phyloP scores from a whole-genome alignment of 1,140 invertebrate species.

The Semibalanus balanoides region DNA sequence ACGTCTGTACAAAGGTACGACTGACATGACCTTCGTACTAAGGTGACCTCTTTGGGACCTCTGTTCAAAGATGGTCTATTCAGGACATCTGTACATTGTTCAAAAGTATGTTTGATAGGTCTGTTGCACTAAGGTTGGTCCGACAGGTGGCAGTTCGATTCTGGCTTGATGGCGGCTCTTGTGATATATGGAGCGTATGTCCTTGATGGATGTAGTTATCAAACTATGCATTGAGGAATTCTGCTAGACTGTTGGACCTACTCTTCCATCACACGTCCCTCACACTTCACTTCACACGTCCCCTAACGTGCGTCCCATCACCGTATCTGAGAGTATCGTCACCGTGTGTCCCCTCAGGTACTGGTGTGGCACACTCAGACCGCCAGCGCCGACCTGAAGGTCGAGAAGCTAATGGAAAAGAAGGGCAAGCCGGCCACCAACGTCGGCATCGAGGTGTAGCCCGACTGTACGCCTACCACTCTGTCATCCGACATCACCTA shows the following conservation, averaged over 20 bases:
- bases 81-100: no score
- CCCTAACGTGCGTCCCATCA: conserved; percentile 3
- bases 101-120: no score
- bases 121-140: no score
- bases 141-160: no score
- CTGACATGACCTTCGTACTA: no score
- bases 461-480: no score
- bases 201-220: conserved; percentile 10
- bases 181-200: not conserved
- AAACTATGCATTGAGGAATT: conserved; percentile 1
- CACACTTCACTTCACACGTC: conserved; percentile 2
- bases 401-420: conserved; percentile 42
- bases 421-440: conserved; percentile 42
- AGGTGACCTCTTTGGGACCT: no score
- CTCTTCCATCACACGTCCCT: no score
- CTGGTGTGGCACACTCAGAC: conserved; percentile 96
- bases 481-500: no score
- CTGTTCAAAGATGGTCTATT: not conserved
- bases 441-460: conserved; percentile 51
- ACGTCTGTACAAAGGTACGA: no score
- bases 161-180: not conserved
- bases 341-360: conserved; percentile 37
- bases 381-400: conserved; percentile 57
- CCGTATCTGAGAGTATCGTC: not conserved
- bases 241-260: no score